Conservation (phyloP, 2,797 vertebrate genomes). For the Schizothorax lantsangensis region DNA sequence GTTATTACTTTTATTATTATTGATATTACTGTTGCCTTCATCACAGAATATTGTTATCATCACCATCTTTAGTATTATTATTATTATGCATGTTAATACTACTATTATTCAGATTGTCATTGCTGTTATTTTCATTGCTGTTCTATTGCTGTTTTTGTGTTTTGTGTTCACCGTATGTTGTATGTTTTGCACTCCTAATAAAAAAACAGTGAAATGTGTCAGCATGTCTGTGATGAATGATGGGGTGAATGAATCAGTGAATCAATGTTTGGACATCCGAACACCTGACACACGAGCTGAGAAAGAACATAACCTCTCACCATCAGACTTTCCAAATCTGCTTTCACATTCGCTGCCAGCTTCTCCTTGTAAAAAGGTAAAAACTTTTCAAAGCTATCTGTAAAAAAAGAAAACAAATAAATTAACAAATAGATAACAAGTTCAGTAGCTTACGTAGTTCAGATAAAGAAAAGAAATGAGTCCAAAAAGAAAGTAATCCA, state of each 20-base stretch:
- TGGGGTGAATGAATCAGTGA: background rate
- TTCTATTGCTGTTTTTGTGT: too few relatives aligned
- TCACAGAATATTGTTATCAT: too few relatives aligned
- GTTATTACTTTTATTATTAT: too few relatives aligned
- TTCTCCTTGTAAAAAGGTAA: constrained; percentile 79
- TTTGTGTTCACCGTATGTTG: too few relatives aligned
- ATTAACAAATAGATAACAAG: background rate
- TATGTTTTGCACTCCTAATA: too few relatives aligned
- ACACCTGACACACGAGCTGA: background rate
- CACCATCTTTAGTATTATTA: too few relatives aligned
- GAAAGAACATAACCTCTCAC: constrained; percentile 75
- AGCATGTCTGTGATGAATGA: background rate
- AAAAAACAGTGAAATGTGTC: too few relatives aligned
- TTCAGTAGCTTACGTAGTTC: background rate
- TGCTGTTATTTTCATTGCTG: too few relatives aligned
- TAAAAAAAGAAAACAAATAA: constrained; percentile 28
- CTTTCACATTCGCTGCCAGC: constrained; percentile 75
- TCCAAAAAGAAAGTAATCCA: background rate
- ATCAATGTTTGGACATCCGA: background rate
- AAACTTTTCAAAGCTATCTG: constrained; percentile 83
- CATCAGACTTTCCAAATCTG: constrained; percentile 79
- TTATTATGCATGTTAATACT: too few relatives aligned
- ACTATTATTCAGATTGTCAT: too few relatives aligned
- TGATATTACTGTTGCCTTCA: too few relatives aligned
- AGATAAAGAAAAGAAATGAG: background rate